A percentile compares a stretch with the other conserved stretches of the same genome.
phyloP scores from a whole-genome alignment of 2,113 vertebrate genomes.

The Scomber colias region DNA sequence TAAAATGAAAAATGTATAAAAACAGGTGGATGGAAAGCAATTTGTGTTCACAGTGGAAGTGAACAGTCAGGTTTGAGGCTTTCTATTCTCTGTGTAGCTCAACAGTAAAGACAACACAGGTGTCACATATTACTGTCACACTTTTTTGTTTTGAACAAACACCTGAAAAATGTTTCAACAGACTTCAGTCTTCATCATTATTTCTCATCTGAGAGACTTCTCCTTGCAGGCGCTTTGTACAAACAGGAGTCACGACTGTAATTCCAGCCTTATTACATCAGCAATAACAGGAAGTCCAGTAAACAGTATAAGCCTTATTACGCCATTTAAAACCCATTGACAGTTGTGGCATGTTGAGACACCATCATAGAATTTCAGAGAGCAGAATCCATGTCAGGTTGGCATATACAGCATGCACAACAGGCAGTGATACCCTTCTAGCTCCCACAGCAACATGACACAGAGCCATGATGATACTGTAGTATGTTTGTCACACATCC shows the following conservation, averaged over 20 bases:
- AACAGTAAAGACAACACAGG: conserved; percentile 21
- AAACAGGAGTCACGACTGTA: conserved; percentile 64
- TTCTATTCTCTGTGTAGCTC: conserved; percentile 35
- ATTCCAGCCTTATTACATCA: conserved; percentile 74
- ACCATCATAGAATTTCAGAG: conserved; percentile 19
- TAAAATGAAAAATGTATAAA: too few species aligned
- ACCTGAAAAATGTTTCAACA: conserved; percentile 38
- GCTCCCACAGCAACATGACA: conserved; percentile 1
- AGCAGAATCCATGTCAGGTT: conserved; percentile 47
- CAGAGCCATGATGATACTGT: neutral
- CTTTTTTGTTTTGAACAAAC: conserved; percentile 31
- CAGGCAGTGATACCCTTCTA: conserved; percentile 15
- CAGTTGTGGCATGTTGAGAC: conserved; percentile 52
- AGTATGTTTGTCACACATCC: neutral
- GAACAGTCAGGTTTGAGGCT: conserved; percentile 17
- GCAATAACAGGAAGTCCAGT: conserved; percentile 70
- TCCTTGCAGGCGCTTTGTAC: conserved; percentile 58
- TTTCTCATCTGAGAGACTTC: conserved; percentile 54
- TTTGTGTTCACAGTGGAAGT: neutral
- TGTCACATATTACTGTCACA: conserved; percentile 3
- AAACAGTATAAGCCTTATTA: conserved; percentile 68
- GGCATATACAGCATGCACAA: neutral
- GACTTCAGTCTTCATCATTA: conserved; percentile 44
- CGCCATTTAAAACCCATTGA: conserved; percentile 69
- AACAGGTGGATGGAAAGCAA: too few species aligned